Percentiles rank a stretch among this genome's conserved stretches.
Evolutionary conservation across 2,113 vertebrate genomes (phyloP).

Genomic region (Peucedramus taeniatus): DNA sequence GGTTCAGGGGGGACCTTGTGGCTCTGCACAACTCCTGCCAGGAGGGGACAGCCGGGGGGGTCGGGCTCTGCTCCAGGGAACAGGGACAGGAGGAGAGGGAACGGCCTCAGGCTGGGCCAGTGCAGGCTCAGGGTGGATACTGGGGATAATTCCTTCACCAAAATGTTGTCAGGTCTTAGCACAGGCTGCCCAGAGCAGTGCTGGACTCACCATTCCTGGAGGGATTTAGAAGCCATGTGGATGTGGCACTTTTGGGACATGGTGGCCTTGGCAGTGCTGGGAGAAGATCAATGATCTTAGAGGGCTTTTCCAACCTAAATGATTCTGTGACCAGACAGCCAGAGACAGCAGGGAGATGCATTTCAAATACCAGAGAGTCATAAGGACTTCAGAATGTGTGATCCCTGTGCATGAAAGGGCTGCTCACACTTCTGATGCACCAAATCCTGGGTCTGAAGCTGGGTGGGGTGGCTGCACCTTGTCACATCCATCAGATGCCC

Average conservation of each 20-base stretch:
- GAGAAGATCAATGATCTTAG: neutral
- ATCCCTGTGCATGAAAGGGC: neutral
- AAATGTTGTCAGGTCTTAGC: neutral
- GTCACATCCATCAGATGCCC: neutral
- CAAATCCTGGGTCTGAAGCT: neutral
- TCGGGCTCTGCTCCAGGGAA: neutral
- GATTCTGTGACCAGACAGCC: neutral
- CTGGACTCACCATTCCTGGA: neutral
- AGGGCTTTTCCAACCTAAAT: neutral
- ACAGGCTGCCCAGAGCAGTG: neutral
- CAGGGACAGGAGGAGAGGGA: neutral
- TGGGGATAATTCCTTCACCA: neutral
- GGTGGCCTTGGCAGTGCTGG: neutral
- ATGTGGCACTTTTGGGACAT: neutral
- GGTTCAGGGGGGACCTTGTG: neutral
- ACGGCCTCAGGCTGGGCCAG: rapidly evolving
- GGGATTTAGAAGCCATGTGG: neutral
- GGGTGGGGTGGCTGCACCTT: neutral
- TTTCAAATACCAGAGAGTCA: neutral
- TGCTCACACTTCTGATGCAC: neutral
- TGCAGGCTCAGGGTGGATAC: rapidly evolving
- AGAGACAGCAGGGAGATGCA: neutral
- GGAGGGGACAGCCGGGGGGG: neutral
- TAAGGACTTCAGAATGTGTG: neutral
- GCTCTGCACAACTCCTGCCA: neutral